Evolutionary conservation across 2,888 invertebrate genomes (phyloP), one percentile per base, ranked within the genome.

Genomic region (Archips xylosteana): DNA sequence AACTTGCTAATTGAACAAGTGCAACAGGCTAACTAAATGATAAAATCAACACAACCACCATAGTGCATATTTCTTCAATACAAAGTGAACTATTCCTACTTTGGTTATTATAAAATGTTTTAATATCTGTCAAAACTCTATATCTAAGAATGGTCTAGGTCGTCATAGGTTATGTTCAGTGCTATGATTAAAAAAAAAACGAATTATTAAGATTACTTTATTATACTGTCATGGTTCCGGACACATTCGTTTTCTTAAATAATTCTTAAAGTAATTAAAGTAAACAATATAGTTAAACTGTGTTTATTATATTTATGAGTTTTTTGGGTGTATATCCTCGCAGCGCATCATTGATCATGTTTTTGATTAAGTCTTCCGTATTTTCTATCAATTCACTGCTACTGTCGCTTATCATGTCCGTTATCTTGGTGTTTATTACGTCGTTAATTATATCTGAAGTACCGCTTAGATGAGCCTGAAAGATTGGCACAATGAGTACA

Each of bases 261-360:
- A 47, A 10, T 34, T 59, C 32, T 32, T 32, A 59, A 45, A 45
- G 10, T 12, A 57, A 57, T 23, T 57, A 32, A 12, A 32, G 13
- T 57, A 10, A 54, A 54, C 8, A 23, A 57, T 47, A 65, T 3
- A 65, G 5, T 9, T 62, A 15, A 45, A 45, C 15, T 6, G 15
- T 23, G 5, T 59, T 64, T 47, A 71, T 64, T 12, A 65, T 71
- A 4, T 59, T 39, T 9, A 71, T 34, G 39, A 71, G 59, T 15
- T 65, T 45, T 32, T 71, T n/a, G 45, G 70, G 64, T n/a, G 70
- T 71, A 39, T 65, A 64, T 6, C 64, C 70, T 39, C 34, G 64
- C 34, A 71, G 34, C n/a, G 49, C 49, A 59, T 47, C 32, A 39
- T 49, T 59, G 13, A 23, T 36, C 36, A 49, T 8, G 12, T 64